phyloP scores from a whole-genome alignment of 2,113 vertebrate species.

The Xiphias gladius region DNA sequence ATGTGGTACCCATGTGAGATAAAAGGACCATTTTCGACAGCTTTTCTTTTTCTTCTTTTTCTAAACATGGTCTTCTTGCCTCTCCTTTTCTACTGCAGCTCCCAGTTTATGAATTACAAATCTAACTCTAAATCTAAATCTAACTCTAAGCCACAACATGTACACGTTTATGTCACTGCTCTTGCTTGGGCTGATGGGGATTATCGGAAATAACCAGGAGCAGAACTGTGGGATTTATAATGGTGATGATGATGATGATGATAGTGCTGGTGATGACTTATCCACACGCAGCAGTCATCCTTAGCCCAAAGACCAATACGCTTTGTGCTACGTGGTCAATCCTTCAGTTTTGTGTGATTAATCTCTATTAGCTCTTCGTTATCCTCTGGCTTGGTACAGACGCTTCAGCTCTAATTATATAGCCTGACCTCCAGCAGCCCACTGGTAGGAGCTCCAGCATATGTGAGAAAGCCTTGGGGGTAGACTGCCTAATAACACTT shows the following conservation, averaged over 20 bases:
- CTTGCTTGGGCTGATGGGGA: not conserved
- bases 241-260: not conserved
- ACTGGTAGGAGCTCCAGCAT: not conserved
- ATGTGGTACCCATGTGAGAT: not conserved
- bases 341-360: conserved; percentile 38
- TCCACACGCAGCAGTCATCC: not conserved
- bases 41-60: not conserved
- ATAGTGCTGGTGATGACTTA: conserved; percentile 9
- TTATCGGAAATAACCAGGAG: not conserved
- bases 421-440: conserved; percentile 1
- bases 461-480: conserved; percentile 34
- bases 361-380: conserved; percentile 38
- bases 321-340: conserved; percentile 26
- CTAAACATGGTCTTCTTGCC: not conserved
- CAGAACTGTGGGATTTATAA: not conserved
- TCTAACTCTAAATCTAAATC: not conserved
- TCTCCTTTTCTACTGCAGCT: not conserved
- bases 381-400: not conserved
- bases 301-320: not conserved
- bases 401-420: conserved; percentile 32
- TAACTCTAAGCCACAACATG: not conserved
- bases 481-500: conserved; percentile 32
- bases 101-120: not conserved
- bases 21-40: not conserved
- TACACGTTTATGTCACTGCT: not conserved